phyloP scores from a whole-genome alignment of 2,113 vertebrate genomes.

The Microcebus lehilahytsara region DNA sequence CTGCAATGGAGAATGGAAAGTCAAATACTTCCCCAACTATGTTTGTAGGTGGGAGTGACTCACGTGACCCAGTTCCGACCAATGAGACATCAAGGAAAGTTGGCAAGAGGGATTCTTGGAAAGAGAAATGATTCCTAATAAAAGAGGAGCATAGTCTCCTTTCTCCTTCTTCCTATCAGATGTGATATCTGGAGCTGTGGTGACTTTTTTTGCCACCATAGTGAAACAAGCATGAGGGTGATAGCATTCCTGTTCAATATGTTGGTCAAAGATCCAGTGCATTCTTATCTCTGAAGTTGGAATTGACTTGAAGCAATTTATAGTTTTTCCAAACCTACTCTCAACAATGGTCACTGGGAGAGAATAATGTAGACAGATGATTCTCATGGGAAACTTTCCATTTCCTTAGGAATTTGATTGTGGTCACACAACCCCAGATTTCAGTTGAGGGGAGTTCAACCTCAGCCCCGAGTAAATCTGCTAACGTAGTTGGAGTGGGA shows the following conservation, averaged over 20 bases:
- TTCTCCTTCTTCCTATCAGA: neutral
- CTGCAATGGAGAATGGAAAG: neutral
- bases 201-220: neutral
- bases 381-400: neutral
- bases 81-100: neutral
- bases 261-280: neutral
- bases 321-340: slow-evolving; percentile 1
- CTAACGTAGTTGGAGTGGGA: neutral
- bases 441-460: neutral
- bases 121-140: neutral
- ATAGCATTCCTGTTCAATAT: neutral
- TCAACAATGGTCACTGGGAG: neutral
- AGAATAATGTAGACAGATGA: neutral
- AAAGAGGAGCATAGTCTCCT: neutral
- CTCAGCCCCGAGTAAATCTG: neutral
- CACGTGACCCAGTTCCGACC: neutral
- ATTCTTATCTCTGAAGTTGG: neutral
- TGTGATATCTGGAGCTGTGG: neutral
- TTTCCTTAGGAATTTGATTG: slow-evolving; percentile 8
- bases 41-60: neutral
- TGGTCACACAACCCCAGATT: neutral
- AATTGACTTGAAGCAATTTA: neutral
- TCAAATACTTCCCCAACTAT: neutral
- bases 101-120: neutral
- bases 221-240: neutral